Base-by-base conservation (phyloP, 64 coral and sea anemone genomes). In the Platygyra sinensis region DNA sequence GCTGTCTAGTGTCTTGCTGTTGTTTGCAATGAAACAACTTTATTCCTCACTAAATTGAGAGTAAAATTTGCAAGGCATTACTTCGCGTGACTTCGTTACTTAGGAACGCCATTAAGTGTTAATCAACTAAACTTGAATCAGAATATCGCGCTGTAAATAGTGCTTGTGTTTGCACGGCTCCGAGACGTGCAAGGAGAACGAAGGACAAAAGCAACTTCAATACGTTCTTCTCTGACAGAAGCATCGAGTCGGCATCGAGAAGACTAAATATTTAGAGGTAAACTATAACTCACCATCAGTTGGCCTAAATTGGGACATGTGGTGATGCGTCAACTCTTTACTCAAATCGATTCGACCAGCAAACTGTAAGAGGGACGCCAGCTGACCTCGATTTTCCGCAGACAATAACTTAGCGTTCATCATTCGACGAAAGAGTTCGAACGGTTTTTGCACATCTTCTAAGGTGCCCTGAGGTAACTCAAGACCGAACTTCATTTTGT, bases 401-500 rank as follows among this genome's bases (percentile, higher is more conserved):
- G 80, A 83, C 10, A 83, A 55, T 24, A 83, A 46, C 9, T 42
- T 20, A 25, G 31, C 11, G 17, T 83, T 61, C 60, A 83, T 83
- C 80, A 83, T 83, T 10, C 32, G 80, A 83, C 60, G 32, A 19
- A 83, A 83, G 8, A 83, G 61, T 61, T 83, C 30, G 16, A 39
- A 83, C 27, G 80, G 62, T 46, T 65, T 32, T 18, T 24, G 10
- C 13, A 83, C 31, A 10, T 20, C 22, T 83, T 83, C 30, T n/a
- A 83, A 31, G 42, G 36, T 65, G 22, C 80, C 30, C n/a, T 65
- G 15, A 24, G 80, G 80, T 12, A 83, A 17, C 38, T 39, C 29
- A 1, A 83, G 30, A 14, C 36, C 30, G 65, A 83, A 83, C 61
- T 83, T 83, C 60, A 83, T 83, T 83, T 39, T 83, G 2, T 67